These are phyloP conservation scores for Hirtodrosophila histrioides DNA, from an alignment of 2,888 invertebrate genomes.

Conservation along the genomic window DNA sequence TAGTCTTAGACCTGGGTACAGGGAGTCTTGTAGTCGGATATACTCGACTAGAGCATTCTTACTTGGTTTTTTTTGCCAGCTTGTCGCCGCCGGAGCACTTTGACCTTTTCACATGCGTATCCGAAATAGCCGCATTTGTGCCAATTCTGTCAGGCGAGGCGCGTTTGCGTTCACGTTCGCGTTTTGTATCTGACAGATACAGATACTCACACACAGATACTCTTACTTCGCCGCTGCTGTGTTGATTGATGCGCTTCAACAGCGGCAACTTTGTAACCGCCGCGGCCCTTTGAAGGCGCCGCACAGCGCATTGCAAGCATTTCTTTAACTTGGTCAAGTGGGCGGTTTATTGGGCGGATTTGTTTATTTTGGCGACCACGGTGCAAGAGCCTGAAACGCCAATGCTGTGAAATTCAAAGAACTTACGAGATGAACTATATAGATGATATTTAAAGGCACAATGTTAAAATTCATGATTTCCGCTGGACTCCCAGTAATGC, in stretches of 20 bases:
- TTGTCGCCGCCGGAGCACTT: constrained; percentile 50
- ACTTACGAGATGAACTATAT: neutral
- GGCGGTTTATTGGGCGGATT: constrained; percentile 53
- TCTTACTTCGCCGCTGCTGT: constrained; percentile 17
- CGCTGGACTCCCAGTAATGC: constrained; percentile 1
- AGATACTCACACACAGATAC: constrained; percentile 26
- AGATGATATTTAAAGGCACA: neutral
- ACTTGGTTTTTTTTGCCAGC: constrained; percentile 9
- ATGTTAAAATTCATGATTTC: constrained; percentile 27
- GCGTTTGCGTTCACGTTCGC: constrained; percentile 26
- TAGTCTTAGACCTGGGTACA: too few species aligned
- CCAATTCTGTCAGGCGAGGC: constrained; percentile 70
- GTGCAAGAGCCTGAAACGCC: constrained; percentile 3
- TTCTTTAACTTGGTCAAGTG: constrained; percentile 70
- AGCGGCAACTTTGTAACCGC: constrained; percentile 49
- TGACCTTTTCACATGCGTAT: constrained; percentile 63
- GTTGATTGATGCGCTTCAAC: constrained; percentile 73
- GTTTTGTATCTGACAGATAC: constrained; percentile 48
- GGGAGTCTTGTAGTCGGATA: too few species aligned
- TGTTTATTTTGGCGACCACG: constrained; percentile 66
- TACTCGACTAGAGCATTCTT: too few species aligned
- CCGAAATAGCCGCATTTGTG: constrained; percentile 70
- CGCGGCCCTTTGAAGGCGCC: constrained; percentile 70
- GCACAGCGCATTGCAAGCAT: constrained; percentile 53
- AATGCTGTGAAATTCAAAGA: constrained; percentile 3